Evolutionary conservation across 1,140 invertebrate species (phyloP).

Genomic region (Adelges cooleyi): DNA sequence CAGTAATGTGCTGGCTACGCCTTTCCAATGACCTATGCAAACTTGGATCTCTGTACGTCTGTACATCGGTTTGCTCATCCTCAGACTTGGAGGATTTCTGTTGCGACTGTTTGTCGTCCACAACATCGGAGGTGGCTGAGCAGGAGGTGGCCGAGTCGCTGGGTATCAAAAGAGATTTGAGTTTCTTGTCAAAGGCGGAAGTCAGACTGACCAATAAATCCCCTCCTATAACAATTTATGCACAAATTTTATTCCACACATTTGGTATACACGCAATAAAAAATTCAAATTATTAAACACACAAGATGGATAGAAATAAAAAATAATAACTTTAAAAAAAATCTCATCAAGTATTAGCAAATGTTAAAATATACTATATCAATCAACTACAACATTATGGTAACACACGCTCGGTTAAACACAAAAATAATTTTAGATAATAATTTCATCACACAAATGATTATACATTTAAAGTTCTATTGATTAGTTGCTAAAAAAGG

Average conservation of each 20-base stretch:
- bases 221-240: conserved; percentile 45
- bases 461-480: no score
- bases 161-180: conserved; percentile 48
- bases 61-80: conserved; percentile 3
- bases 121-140: no score
- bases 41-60: conserved; percentile 33
- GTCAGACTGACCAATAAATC: conserved; percentile 57
- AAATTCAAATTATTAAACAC: background rate
- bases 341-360: no score
- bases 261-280: background rate
- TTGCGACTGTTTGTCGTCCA: background rate
- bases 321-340: background rate
- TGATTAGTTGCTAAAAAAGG: no score
- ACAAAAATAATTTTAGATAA: no score
- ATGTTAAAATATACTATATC: no score
- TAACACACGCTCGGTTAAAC: background rate
- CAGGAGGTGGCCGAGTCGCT: background rate
- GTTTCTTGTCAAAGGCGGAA: conserved; percentile 61
- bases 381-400: conserved; percentile 2
- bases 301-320: background rate
- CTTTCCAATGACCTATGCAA: conserved; percentile 32
- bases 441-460: no score
- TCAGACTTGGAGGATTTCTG: background rate
- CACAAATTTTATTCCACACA: conserved; percentile 17
- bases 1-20: conserved; percentile 16